Percentiles rank a stretch among this genome's conserved stretches.
phyloP scores from a whole-genome alignment of 2,797 vertebrate genomes.

The Brachyrhaphis roseni region DNA sequence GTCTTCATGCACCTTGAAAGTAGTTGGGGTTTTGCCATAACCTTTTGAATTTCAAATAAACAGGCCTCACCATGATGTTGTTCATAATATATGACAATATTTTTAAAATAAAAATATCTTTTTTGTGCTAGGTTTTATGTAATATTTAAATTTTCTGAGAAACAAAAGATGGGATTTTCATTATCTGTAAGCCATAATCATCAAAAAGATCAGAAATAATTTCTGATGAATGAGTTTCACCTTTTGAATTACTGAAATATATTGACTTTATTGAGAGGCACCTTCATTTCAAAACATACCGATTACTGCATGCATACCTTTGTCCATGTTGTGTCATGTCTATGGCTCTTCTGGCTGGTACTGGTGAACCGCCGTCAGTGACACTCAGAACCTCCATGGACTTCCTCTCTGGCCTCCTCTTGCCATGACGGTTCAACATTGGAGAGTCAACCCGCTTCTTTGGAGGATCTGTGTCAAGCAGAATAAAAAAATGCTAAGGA shows the following conservation, averaged over 20 bases:
- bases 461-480: conserved; percentile 72
- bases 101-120: not conserved
- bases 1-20: not conserved
- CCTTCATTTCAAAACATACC: conserved; percentile 14
- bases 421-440: conserved; percentile 96
- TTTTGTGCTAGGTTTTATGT: not conserved
- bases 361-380: conserved; percentile 96
- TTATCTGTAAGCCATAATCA: not conserved
- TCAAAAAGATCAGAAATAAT: not conserved
- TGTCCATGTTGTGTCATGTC: conserved; percentile 96
- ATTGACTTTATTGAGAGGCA: not conserved
- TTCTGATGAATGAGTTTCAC: not conserved
- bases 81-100: not conserved
- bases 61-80: not conserved
- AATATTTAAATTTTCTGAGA: not conserved
- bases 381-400: conserved; percentile 99
- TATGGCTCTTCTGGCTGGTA: conserved; percentile 93
- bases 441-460: conserved; percentile 96
- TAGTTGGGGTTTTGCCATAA: not conserved
- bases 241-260: not conserved
- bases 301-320: conserved; percentile 79
- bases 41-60: not conserved
- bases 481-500: conserved; percentile 2
- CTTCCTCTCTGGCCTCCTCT: conserved; percentile 96
- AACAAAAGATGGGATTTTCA: not conserved